Evolutionary conservation across 2,888 invertebrate species (phyloP), one percentile per base, ranked within the genome.

Genomic region (Synergus umbraculus): DNA sequence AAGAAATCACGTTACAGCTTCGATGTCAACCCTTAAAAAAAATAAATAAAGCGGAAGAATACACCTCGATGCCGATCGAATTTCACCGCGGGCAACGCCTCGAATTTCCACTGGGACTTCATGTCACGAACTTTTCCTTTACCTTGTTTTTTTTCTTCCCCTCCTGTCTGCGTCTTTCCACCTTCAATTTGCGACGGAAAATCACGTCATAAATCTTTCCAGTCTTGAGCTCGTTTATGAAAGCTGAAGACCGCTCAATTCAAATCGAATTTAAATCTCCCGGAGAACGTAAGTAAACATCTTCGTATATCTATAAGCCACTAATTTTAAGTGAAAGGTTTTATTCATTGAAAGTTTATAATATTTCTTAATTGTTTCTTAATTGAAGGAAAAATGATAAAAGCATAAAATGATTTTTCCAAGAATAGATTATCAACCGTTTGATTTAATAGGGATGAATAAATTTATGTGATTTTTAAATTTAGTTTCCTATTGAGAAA

Each of bases 31-130:
- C 15, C n/a, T 69, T 37, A 2, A 46, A 67, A 69, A 29, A 29
- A 49, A n/a, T n/a, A 67, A 67, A 46, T 44, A 46, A 67, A 46
- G 29, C 49, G 15, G 37, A 69, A 49, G 69, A 69, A 49, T 69
- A 69, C 46, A 46, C 10, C 41, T 18, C 18, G 18, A 66, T 46
- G 54, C 54, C 22, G 78, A 12, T 49, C 12, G 79, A 81, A 83
- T 79, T 82, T 81, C 78, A 77, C 77, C 73, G 79, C 46, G 65
- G 77, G 80, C 81, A 41, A 78, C 79, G 83, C 82, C 81, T 79
- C 78, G 79, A 79, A 81, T 82, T 83, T 78, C 80, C 79, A 77
- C 69, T 78, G 82, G 78, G 81, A 82, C 79, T 78, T 81, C 63
- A 64, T 77, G 78, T 77, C 78, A 49, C 46, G 46, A 69, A 69